These are phyloP conservation scores for Danaus chrysippus DNA, from an alignment of 2,888 invertebrate genomes.

Conservation along the genomic window DNA sequence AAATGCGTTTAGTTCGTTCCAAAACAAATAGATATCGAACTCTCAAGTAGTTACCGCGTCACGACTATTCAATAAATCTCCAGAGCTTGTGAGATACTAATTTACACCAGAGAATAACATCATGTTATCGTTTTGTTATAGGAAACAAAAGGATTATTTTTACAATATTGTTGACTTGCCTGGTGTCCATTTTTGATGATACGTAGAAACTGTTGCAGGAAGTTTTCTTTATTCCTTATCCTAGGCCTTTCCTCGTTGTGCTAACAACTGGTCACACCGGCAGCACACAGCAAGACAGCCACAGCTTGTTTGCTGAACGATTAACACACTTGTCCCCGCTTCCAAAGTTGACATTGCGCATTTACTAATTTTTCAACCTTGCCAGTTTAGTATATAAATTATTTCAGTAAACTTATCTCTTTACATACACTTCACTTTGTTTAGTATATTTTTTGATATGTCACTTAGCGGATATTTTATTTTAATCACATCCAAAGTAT, in stretches of 20 bases:
- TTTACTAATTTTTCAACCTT: conserved; percentile 71
- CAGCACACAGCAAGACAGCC: conserved; percentile 50
- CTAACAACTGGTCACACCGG: conserved; percentile 62
- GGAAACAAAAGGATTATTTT: neutral
- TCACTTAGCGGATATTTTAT: neutral
- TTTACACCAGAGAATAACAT: conserved; percentile 14
- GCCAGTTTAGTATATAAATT: conserved; percentile 50
- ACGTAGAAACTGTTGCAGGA: conserved; percentile 40
- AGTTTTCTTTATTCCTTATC: conserved; percentile 54
- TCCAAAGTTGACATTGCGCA: conserved; percentile 72
- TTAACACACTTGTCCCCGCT: conserved; percentile 68
- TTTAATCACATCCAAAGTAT: neutral
- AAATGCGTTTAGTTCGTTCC: conserved; percentile 10
- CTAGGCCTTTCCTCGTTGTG: conserved; percentile 55
- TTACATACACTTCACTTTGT: conserved; percentile 14
- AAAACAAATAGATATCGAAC: conserved; percentile 22
- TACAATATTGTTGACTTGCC: conserved; percentile 41
- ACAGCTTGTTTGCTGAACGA: conserved; percentile 68
- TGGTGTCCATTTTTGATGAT: conserved; percentile 59
- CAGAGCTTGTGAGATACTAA: conserved; percentile 18
- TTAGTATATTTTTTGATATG: conserved; percentile 9
- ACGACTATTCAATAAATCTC: conserved; percentile 26
- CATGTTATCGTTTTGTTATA: conserved; percentile 10
- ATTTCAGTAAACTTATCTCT: conserved; percentile 38
- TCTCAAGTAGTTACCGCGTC: conserved; percentile 20